Base-by-base conservation (phyloP, 2,797 vertebrate genomes). In the Thripadectes ignobilis region DNA sequence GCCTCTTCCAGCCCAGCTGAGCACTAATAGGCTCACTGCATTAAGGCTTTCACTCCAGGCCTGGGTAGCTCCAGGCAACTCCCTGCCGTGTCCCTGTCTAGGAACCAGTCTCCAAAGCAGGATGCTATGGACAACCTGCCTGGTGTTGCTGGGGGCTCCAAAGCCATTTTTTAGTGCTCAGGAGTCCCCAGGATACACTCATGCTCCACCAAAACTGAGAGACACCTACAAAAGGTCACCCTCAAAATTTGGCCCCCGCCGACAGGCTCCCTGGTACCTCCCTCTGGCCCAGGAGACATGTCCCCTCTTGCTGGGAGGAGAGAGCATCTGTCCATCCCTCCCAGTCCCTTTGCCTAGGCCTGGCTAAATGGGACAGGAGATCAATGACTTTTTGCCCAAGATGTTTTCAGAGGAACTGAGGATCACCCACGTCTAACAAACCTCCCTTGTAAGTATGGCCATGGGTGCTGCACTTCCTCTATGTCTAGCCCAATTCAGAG, bases 31-130 rank as follows among this genome's bases (percentile, higher is more conserved):
- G 85, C 88, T 90, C 55, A 51, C 55, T 86, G 92, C 10, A 55
- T 55, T 78, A 66, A 76, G 34, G 88, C 85, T 96, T 95, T 96
- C 94, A 95, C 94, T 93, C 74, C 19, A 68, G 54, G 39, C 66
- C 71, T 14, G 39, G 58, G 73, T 75, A 92, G 66, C 92, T 95
- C 62, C 69, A 79, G 88, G 88, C 58, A 86, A 15, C 24, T 88
- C 76, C 39, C 45, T 69, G 3, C 34, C 30, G 41, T 27, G 52
- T 27, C 27, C 58, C 62, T 58, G 58, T 62, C 51, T 9, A 52
- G 79, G 46, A 93, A 58, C 16, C 66, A 12, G 21, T 16, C 39
- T 75, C 62, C 67, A 48, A 52, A 91, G 62, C 62, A 46, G 54
- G 62, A 46, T 12, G 21, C 51, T 0, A 1, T 3, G 15, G 19